Conservation (phyloP, 2,113 vertebrate species). For the Eublepharis macularius region DNA sequence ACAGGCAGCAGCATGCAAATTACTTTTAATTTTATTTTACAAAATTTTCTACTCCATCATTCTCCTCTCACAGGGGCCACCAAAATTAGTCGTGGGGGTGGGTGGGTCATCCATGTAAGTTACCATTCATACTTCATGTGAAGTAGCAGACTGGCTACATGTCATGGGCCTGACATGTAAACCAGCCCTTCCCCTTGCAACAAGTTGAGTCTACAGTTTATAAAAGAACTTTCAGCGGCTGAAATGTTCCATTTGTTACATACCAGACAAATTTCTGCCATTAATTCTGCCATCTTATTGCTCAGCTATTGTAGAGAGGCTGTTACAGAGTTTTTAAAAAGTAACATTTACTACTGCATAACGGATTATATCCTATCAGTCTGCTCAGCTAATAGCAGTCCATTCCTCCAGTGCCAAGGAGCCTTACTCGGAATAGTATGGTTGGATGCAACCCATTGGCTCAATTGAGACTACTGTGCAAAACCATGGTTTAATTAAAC, state of each 20-base stretch:
- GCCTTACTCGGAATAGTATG: too few species aligned
- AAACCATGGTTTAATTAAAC: too few species aligned
- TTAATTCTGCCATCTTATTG: slow-evolving; percentile 41
- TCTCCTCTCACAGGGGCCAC: too few species aligned
- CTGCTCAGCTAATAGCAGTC: too few species aligned
- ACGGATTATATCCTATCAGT: not conserved
- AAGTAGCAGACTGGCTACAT: not conserved
- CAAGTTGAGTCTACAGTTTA: not conserved
- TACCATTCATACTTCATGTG: not conserved
- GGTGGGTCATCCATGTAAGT: not conserved
- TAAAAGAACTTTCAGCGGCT: not conserved
- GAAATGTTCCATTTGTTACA: not conserved
- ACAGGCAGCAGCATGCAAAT: not conserved
- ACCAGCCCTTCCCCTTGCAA: not conserved
- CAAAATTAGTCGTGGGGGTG: not conserved
- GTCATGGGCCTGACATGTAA: not conserved
- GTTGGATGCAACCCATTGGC: too few species aligned
- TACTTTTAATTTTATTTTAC: too few species aligned
- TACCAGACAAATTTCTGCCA: slow-evolving; percentile 8
- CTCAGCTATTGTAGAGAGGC: slow-evolving; percentile 49
- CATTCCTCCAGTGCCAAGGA: too few species aligned
- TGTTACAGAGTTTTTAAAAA: slow-evolving; percentile 41
- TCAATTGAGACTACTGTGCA: too few species aligned
- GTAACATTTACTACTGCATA: slow-evolving; percentile 51
- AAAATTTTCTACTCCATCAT: too few species aligned